A percentile compares a stretch with the other conserved stretches of the same genome.
Conservation (phyloP, 2,113 vertebrate genomes). For the Cairina moschata region DNA sequence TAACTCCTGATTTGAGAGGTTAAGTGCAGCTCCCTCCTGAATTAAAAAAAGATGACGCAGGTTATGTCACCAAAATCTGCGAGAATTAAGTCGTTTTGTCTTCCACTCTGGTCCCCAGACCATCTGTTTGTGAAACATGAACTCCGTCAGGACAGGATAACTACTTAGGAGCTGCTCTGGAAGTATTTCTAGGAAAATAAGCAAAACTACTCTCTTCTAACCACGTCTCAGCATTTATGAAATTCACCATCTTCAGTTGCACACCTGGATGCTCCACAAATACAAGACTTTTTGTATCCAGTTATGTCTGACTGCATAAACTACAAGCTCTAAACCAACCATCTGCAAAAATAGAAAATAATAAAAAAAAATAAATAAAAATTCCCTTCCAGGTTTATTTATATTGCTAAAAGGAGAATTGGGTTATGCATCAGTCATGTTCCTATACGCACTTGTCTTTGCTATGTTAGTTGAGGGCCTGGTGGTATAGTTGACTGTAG, state of each 20-base stretch:
- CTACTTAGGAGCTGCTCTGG: not conserved
- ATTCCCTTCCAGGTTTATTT: not conserved
- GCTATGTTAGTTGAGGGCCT: rapidly evolving
- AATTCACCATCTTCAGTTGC: not conserved
- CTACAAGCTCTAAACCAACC: not conserved
- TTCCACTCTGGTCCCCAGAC: not conserved
- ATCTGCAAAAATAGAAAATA: not conserved
- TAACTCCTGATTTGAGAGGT: not conserved
- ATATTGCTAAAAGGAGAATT: not conserved
- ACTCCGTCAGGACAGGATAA: not conserved
- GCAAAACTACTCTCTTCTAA: not conserved
- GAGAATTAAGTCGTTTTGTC: rapidly evolving
- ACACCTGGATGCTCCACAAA: not conserved
- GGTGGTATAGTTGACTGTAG: not conserved
- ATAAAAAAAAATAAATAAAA: no score
- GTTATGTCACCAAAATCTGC: rapidly evolving
- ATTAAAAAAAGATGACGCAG: rapidly evolving
- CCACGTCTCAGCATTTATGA: rapidly evolving
- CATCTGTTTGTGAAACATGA: not conserved
- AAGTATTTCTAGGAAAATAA: not conserved
- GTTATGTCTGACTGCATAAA: not conserved
- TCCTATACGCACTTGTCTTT: rapidly evolving
- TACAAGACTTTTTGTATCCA: rapidly evolving
- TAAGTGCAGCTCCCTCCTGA: not conserved
- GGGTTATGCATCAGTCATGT: not conserved